Evolutionary conservation across 1,140 invertebrate genomes (phyloP), one percentile per base, ranked within the genome.

Genomic region (Drosophila elegans): DNA sequence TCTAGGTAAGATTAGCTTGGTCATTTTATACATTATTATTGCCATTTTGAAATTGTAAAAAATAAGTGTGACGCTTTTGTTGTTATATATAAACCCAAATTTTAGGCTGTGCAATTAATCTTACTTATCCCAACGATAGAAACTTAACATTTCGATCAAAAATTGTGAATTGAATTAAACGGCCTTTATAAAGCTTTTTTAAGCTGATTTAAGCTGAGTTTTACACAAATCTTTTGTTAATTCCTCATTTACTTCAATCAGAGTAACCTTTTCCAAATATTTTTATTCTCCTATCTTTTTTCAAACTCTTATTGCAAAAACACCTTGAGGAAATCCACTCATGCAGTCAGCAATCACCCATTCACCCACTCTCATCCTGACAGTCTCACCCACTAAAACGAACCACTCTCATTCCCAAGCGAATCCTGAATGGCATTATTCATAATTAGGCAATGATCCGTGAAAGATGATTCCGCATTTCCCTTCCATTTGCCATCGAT

Each of bases 1-100:
- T 82, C 94, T 97, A 76, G 96, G 96, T 97, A n/a, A 48, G 46
- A 41, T 2, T 93, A 94, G 95, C 66, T 12, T 7, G 3, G 1
- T 32, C 6, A 7, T 32, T 7, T 6, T 32, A 6, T 32, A 6
- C 6, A 6, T 32, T 21, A 21, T 21, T 21, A 21, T 21, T 21
- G 16, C 29, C n/a, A n/a, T n/a, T n/a, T n/a, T n/a, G 4, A 32
- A 32, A 32, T 32, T 6, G 29, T 4, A 21, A 21, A 21, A 21
- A 21, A 0, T 21, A 0, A 21, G 16, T 21, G 1, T 21, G 16
- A 1, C 1, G 16, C 16, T 21, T 21, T 21, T 21, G 16, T 21
- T 21, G 16, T 21, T 1, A 21, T 21, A 21, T 21, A 21, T n/a
- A n/a, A n/a, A n/a, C n/a, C n/a, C n/a, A n/a, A n/a, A n/a, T n/a